A percentile compares a stretch with the other conserved stretches of the same genome.
phyloP scores from a whole-genome alignment of 2,888 invertebrate species.

The Leptinotarsa tumamoca region DNA sequence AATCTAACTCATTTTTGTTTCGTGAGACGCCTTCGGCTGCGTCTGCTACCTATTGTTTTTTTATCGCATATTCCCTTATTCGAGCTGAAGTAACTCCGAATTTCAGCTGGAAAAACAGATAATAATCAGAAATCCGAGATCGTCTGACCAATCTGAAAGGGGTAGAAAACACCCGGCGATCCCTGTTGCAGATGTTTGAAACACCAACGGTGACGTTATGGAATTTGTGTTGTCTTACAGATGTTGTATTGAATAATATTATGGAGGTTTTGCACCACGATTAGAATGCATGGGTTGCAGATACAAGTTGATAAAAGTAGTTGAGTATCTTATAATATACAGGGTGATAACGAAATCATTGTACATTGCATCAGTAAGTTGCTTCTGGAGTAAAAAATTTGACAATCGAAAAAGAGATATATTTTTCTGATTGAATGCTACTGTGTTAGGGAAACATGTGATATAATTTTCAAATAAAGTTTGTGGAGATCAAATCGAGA shows the following conservation, averaged over 20 bases:
- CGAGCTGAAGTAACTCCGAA: neutral
- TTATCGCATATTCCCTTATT: neutral
- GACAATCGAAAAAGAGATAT: no score
- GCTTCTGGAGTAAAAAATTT: no score
- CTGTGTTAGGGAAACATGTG: no score
- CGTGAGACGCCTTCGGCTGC: neutral
- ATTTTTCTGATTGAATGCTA: no score
- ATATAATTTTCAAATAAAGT: no score
- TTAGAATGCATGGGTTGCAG: no score
- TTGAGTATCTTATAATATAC: no score
- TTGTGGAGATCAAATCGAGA: no score
- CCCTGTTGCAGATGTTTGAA: neutral
- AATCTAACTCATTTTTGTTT: neutral
- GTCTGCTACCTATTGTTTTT: neutral
- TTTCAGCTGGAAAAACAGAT: neutral
- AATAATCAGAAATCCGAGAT: neutral
- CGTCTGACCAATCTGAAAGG: neutral
- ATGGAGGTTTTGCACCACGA: neutral
- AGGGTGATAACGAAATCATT: no score
- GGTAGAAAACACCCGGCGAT: neutral
- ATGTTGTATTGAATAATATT: neutral
- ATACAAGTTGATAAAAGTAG: no score
- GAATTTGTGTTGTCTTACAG: neutral
- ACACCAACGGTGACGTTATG: neutral
- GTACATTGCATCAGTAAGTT: no score